Percentiles rank a stretch among this genome's conserved stretches.
Conservation (phyloP, 1,140 invertebrate genomes). For the Bombus polaris region DNA sequence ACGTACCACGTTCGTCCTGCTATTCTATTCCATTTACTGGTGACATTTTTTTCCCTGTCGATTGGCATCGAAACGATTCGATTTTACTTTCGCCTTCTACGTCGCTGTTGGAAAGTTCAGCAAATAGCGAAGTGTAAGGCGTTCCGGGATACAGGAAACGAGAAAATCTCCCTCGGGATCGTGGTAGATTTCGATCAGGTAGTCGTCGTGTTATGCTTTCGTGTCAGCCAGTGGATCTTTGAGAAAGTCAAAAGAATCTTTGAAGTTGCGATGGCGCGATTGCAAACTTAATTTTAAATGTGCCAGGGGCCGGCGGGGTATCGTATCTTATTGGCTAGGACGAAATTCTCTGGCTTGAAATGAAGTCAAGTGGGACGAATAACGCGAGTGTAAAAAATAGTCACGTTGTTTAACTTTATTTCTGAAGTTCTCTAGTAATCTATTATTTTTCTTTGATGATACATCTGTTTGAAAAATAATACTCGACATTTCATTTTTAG, state of each 20-base stretch:
- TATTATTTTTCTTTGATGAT: background rate
- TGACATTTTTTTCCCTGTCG: background rate
- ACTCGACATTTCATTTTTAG: background rate
- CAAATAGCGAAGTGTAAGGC: conserved; percentile 17
- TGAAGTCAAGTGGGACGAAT: background rate
- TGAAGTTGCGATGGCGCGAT: conserved; percentile 42
- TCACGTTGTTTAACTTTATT: too few species aligned
- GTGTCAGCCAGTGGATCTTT: conserved; percentile 14
- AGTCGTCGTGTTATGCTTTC: conserved; percentile 33
- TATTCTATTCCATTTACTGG: conserved; percentile 15
- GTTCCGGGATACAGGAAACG: conserved; percentile 26
- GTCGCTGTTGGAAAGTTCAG: background rate
- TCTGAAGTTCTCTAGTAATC: background rate
- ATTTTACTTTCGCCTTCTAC: conserved; percentile 31
- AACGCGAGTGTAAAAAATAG: background rate
- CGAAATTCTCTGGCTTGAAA: background rate
- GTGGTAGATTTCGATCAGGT: conserved; percentile 56
- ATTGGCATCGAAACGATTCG: background rate
- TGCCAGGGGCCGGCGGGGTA: background rate
- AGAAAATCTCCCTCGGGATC: conserved; percentile 38
- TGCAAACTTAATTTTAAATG: conserved; percentile 62
- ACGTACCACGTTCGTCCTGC: background rate
- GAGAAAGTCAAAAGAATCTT: conserved; percentile 63
- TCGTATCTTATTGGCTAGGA: background rate
- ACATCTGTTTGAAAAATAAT: too few species aligned